Conservation (phyloP, 2,888 invertebrate genomes). For the Erebia ligea region DNA sequence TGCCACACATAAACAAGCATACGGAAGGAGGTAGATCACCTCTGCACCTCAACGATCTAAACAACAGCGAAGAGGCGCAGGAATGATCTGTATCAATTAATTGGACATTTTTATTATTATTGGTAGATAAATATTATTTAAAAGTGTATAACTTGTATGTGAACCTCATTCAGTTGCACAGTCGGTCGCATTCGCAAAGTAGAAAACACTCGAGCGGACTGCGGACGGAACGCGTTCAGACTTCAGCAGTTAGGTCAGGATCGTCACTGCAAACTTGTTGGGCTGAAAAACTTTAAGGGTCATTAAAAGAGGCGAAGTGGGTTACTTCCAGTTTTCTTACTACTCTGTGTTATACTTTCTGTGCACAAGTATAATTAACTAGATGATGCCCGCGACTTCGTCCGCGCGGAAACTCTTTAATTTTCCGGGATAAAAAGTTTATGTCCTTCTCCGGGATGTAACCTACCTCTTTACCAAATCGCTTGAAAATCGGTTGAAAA, state of each 20-base stretch:
- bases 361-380: background rate
- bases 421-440: too few species aligned
- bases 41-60: too few species aligned
- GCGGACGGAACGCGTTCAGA: constrained; percentile 58
- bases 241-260: constrained; percentile 64
- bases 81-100: too few species aligned
- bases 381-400: too few species aligned
- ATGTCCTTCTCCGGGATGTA: too few species aligned
- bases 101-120: background rate
- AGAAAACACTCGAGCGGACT: constrained; percentile 42
- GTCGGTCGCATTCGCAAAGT: constrained; percentile 29
- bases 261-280: constrained; percentile 44
- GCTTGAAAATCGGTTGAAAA: too few species aligned
- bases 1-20: too few species aligned
- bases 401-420: too few species aligned
- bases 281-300: constrained; percentile 59
- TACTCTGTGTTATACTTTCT: background rate
- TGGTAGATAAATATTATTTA: background rate
- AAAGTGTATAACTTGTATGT: background rate
- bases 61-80: too few species aligned
- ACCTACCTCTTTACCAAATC: too few species aligned
- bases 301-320: constrained; percentile 26
- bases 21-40: too few species aligned
- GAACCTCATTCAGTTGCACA: constrained; percentile 33
- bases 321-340: constrained; percentile 18